Evolutionary conservation across 2,888 invertebrate genomes (phyloP).

Genomic region (Lasioglossum morio): DNA sequence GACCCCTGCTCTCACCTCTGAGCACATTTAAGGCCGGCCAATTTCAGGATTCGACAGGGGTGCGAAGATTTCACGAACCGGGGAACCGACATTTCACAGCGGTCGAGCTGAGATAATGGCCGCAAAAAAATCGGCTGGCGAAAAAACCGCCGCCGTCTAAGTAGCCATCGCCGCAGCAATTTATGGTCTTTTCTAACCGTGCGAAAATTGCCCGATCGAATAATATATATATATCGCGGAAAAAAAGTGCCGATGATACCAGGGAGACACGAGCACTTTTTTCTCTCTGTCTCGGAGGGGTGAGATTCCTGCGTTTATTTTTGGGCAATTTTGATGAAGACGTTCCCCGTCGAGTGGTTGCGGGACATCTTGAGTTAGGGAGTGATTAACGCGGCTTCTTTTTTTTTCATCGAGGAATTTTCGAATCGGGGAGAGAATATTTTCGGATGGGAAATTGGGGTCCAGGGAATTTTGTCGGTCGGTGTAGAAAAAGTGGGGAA

Average conservation of each 20-base stretch:
- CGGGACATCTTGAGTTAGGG: neutral
- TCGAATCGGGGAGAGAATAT: neutral
- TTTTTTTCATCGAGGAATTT: neutral
- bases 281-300: neutral
- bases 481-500: neutral
- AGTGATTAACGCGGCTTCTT: conserved; percentile 4
- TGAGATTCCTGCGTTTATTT: neutral
- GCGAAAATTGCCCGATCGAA: conserved; percentile 58
- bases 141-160: conserved; percentile 34
- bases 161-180: conserved; percentile 29
- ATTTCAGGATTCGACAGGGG: conserved; percentile 38
- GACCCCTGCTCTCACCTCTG: neutral
- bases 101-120: conserved; percentile 76
- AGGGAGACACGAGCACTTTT: neutral
- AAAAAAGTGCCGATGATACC: conserved; percentile 4
- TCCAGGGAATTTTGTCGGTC: neutral
- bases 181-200: conserved; percentile 54
- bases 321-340: neutral
- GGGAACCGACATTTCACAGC: conserved; percentile 81
- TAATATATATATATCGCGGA: conserved; percentile 22
- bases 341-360: neutral
- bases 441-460: neutral
- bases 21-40: conserved; percentile 35
- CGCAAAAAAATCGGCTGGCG: conserved; percentile 25
- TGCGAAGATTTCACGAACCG: conserved; percentile 68